Evolutionary conservation across 2,888 invertebrate genomes (phyloP), one percentile per base, ranked within the genome.

Genomic region (Vannuccia rotundouncinata): DNA sequence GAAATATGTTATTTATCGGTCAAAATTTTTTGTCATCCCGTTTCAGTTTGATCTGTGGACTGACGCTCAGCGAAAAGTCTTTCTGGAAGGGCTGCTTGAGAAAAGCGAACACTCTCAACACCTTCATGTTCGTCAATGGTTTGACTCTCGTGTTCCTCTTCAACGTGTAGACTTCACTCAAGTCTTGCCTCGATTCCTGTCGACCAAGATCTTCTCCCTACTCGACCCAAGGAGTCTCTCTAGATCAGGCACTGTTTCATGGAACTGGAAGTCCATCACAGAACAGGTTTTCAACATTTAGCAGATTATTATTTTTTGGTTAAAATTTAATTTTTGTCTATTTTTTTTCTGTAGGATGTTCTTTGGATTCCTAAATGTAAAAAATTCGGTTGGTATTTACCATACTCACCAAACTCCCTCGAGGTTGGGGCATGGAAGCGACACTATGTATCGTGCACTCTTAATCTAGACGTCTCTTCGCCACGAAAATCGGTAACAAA

Each of bases 31-130:
- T n/a, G n/a, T n/a, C n/a, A n/a, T n/a, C n/a, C n/a, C n/a, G n/a
- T n/a, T n/a, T 31, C 83, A 87, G 87, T 88, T 87, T 85, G 88
- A 87, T 81, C 79, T 87, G 45, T 88, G 88, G 88, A 86, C 85
- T n/a, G 86, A 86, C 82, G 83, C 84, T 1, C 88, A 88, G 82
- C 82, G 87, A 31, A 85, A 86, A 81, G 81, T 85, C 25, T 87
- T 87, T 81, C 83, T 87, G 59, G 84, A 84, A 75, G 82, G 84
- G n/a, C 82, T 87, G 25, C 85, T 87, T 79, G 83, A 83, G 17
- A 85, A 85, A 81, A 86, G 86, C 81, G 82, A 81, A 10, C 83
- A 84, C 10, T 77, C 83, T n/a, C 87, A 87, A 83, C 83, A 85
- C 78, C 83, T 83, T 78, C 86, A 85, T 84, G 82, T 87, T n/a